phyloP scores from a whole-genome alignment of 1,140 invertebrate species.

The Asbolus verrucosus region DNA sequence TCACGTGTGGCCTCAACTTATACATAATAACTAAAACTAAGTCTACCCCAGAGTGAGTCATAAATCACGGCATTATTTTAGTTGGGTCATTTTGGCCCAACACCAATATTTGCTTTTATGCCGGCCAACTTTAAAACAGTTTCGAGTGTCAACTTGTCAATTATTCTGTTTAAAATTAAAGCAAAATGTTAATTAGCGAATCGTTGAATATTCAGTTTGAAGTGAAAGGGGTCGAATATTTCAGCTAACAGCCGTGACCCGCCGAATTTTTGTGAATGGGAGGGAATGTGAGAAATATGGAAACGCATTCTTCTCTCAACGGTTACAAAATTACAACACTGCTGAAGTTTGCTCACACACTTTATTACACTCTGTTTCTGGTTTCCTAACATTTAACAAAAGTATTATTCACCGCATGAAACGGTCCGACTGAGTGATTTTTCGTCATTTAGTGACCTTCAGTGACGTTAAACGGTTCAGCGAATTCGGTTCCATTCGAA shows the following conservation, averaged over 20 bases:
- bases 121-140: slow-evolving; percentile 23
- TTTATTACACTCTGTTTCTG: slow-evolving; percentile 9
- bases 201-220: slow-evolving; percentile 15
- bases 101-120: slow-evolving; percentile 15
- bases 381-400: slow-evolving; percentile 9
- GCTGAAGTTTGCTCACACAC: slow-evolving; percentile 3
- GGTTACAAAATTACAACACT: neutral
- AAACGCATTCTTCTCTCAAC: neutral
- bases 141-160: slow-evolving; percentile 33
- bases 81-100: slow-evolving; percentile 1
- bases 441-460: slow-evolving; percentile 2
- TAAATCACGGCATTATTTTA: slow-evolving; percentile 27
- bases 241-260: slow-evolving; percentile 8
- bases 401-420: neutral
- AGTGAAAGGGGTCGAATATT: slow-evolving; percentile 14
- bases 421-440: neutral
- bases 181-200: slow-evolving; percentile 24
- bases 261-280: neutral
- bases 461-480: neutral
- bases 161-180: slow-evolving; percentile 19
- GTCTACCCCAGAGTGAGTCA: slow-evolving; percentile 28
- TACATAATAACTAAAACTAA: slow-evolving; percentile 36
- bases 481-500: neutral
- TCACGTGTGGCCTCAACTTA: slow-evolving; percentile 31
- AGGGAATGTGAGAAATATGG: slow-evolving; percentile 2